Conservation (phyloP, 2,113 vertebrate species). For the Puma concolor region DNA sequence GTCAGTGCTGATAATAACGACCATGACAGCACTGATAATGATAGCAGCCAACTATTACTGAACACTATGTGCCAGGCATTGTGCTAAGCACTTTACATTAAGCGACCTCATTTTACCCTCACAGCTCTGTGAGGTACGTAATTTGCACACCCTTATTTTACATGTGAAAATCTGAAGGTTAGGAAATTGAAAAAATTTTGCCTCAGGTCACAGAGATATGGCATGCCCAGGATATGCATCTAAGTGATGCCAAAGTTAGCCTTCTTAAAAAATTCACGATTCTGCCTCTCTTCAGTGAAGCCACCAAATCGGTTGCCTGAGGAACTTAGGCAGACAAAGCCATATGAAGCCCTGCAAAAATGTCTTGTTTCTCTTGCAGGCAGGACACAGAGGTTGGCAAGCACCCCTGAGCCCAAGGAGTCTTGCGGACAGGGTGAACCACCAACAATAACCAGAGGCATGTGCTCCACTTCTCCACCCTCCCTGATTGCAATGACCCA, state of each 20-base stretch:
- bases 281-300: not conserved
- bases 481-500: not conserved
- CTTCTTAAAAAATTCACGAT: not conserved
- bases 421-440: not conserved
- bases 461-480: not conserved
- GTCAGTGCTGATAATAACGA: not conserved
- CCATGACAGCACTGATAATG: not conserved
- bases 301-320: not conserved
- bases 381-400: not conserved
- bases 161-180: conserved; percentile 18
- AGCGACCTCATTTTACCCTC: not conserved
- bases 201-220: not conserved
- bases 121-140: not conserved
- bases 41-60: not conserved
- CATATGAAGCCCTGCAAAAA: not conserved
- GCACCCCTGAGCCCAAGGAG: not conserved
- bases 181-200: not conserved
- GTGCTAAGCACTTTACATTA: not conserved
- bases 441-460: not conserved
- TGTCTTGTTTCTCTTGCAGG: not conserved
- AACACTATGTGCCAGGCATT: not conserved
- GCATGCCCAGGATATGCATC: not conserved
- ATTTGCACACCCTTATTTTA: not conserved
- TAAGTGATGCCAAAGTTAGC: not conserved
- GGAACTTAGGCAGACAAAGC: not conserved